Evolutionary conservation across 35 echinoderm and acorn worm genomes (phyloP), one percentile per base, ranked within the genome.

Genomic region (Lytechinus variegatus): DNA sequence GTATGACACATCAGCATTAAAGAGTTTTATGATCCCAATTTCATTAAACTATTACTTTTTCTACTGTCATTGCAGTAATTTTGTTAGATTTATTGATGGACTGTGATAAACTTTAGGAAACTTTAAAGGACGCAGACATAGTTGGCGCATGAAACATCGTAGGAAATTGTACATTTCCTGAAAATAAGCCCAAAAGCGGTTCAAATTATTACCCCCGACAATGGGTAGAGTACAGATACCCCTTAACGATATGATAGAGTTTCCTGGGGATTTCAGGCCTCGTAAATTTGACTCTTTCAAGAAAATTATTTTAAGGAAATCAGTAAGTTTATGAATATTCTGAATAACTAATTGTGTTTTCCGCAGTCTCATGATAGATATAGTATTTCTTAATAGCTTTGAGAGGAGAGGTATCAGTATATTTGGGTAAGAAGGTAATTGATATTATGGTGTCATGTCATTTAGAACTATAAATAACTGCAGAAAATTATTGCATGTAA

Each of bases 131-230:
- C 19, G 8, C 66, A 24, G 66, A 79, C 66, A 79, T 79, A 79
- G 66, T 79, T 79, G 66, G 66, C 66, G 66, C 16, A 79, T 79
- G 66, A 79, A 79, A 16, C 66, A 79, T 79, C 66, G 6, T 79
- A 79, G 66, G 66, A 79, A 79, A 79, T 79, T 79, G 66, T 79
- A 79, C 66, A 79, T 79, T 79, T 79, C 66, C 66, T 79, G 66
- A 79, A 79, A 79, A 79, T 79, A 79, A 79, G 66, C 66, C 66
- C 66, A 79, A 79, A 79, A 79, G 66, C n/a, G 66, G 66, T 79
- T 79, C 66, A 79, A 79, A 79, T 79, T 79, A 79, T 79, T 79
- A 79, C 66, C 66, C 66, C 66, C n/a, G 66, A 79, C 66, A 79
- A 79, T 24, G 14, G 66, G n/a, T 24, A 79, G 66, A 79, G 66